Conservation (phyloP, 2,797 vertebrate species). For the Podarcis siculus region DNA sequence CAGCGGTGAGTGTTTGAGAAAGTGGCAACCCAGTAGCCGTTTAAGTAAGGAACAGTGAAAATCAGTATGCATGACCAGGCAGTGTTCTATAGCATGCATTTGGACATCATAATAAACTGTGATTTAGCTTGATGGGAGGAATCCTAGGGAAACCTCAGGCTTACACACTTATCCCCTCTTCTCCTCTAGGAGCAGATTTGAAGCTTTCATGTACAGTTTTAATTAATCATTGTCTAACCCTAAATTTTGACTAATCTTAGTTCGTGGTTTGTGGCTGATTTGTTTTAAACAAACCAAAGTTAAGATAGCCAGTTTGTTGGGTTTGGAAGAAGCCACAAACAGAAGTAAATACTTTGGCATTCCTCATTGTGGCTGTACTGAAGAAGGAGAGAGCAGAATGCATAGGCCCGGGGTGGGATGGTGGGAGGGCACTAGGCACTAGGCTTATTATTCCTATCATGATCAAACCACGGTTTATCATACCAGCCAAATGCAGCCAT, state of each 20-base stretch:
- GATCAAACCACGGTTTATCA: too few relatives aligned
- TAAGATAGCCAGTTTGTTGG: not conserved
- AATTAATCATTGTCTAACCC: too few relatives aligned
- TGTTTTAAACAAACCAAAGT: not conserved
- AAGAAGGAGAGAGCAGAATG: too few relatives aligned
- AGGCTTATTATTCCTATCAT: too few relatives aligned
- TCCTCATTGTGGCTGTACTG: too few relatives aligned
- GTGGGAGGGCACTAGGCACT: too few relatives aligned
- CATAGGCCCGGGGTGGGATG: too few relatives aligned
- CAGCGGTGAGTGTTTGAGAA: conserved; percentile 81
- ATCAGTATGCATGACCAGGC: not conserved
- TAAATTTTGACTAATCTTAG: too few relatives aligned
- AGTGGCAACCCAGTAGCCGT: not conserved
- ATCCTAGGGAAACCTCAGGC: not conserved
- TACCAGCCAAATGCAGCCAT: too few relatives aligned
- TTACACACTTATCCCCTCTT: not conserved
- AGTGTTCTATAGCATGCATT: not conserved
- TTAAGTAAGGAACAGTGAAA: not conserved
- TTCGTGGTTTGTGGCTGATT: not conserved
- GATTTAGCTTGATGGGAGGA: not conserved
- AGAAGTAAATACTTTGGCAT: too few relatives aligned
- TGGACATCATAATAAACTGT: not conserved
- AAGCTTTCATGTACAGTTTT: too few relatives aligned
- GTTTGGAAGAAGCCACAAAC: not conserved
- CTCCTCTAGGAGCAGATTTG: too few relatives aligned